Conservation (phyloP, 2,113 vertebrate genomes). For the Thinocorus orbignyianus region DNA sequence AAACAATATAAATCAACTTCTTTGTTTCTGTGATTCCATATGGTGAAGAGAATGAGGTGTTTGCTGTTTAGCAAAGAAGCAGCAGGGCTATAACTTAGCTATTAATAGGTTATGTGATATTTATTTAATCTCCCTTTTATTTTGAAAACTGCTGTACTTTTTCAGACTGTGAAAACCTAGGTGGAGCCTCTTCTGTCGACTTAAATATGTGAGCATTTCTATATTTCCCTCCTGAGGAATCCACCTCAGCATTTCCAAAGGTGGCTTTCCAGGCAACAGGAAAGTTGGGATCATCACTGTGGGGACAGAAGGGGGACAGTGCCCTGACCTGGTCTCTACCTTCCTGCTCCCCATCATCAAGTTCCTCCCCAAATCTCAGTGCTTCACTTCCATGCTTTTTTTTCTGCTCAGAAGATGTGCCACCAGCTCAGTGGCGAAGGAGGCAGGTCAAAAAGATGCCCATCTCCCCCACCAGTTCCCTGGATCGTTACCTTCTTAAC, state of each 20-base stretch:
- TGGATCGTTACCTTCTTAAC: background rate
- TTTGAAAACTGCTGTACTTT: background rate
- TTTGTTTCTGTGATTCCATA: background rate
- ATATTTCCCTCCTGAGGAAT: background rate
- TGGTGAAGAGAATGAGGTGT: background rate
- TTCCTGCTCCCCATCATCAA: background rate
- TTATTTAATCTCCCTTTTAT: background rate
- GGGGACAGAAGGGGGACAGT: background rate
- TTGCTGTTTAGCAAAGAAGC: background rate
- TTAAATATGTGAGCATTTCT: background rate
- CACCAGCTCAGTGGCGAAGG: background rate
- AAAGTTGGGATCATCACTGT: fast-evolving
- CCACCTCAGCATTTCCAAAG: background rate
- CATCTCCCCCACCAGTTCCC: background rate
- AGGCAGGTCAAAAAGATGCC: background rate
- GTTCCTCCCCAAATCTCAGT: background rate
- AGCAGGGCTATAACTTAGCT: background rate
- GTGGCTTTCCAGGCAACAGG: background rate
- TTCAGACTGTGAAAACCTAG: background rate
- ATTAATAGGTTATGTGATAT: background rate
- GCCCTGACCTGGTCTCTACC: too few species aligned
- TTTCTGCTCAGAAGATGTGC: background rate
- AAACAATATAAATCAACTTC: background rate
- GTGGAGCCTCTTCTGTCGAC: background rate
- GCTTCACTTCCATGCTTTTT: background rate